A percentile compares a stretch with the other conserved stretches of the same genome.
These are phyloP conservation scores for Caenorhabditis auriculariae DNA, from an alignment of 2,888 invertebrate species.

Conservation along the genomic window DNA sequence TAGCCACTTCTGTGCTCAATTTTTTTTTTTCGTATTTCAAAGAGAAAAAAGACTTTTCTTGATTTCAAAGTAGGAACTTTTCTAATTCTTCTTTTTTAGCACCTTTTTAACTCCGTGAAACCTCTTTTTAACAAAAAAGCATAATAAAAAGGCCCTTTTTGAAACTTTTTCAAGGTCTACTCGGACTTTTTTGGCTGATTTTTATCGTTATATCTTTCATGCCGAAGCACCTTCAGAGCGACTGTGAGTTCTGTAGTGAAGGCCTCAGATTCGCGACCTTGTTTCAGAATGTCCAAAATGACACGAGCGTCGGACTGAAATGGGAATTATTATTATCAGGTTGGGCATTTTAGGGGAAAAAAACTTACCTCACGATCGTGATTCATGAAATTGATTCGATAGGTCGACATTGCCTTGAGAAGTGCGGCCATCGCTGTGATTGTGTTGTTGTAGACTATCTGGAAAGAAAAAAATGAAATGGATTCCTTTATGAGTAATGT, in stretches of 20 bases:
- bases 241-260: conserved; percentile 43
- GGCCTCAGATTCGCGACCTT: conserved; percentile 45
- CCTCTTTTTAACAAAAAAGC: too few species aligned
- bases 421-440: conserved; percentile 55
- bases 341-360: too few species aligned
- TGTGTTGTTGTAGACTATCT: conserved; percentile 55
- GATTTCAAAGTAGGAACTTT: too few species aligned
- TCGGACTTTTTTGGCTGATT: too few species aligned
- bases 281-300: conserved; percentile 44
- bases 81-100: too few species aligned
- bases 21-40: too few species aligned
- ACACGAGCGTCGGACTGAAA: conserved; percentile 51
- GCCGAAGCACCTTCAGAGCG: conserved; percentile 37
- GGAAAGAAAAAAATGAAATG: conserved; percentile 1
- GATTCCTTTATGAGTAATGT: background rate
- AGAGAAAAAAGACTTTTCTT: too few species aligned
- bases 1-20: too few species aligned
- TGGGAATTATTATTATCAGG: background rate
- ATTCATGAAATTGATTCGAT: conserved; percentile 40
- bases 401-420: conserved; percentile 48
- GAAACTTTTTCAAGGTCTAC: too few species aligned
- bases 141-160: too few species aligned
- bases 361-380: conserved; percentile 36
- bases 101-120: too few species aligned
- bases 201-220: too few species aligned